phyloP scores from a whole-genome alignment of 2,113 vertebrate genomes.

The Forbesichthys papilliferus region DNA sequence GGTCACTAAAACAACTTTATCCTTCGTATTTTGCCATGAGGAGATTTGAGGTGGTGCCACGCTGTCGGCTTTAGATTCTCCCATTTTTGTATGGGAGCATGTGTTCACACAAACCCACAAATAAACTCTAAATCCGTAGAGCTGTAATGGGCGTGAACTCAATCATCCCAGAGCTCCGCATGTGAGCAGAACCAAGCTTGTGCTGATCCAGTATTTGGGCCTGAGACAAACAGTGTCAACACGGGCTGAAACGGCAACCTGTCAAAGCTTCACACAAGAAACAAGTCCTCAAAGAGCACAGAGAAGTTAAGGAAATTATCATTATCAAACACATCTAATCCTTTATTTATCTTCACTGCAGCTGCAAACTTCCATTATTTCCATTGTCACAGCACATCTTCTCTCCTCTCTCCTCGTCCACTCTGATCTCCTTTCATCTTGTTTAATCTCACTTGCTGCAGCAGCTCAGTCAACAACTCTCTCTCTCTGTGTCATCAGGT shows the following conservation, averaged over 20 bases:
- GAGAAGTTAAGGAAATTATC: neutral
- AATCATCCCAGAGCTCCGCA: conserved; percentile 43
- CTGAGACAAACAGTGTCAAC: neutral
- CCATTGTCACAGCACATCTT: neutral
- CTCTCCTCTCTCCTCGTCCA: conserved; percentile 8
- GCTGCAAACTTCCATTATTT: neutral
- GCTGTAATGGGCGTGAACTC: conserved; percentile 57
- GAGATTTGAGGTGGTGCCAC: conserved; percentile 46
- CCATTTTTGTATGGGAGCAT: conserved; percentile 41
- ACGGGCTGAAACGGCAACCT: conserved; percentile 1
- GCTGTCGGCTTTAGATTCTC: conserved; percentile 48
- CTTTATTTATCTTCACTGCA: neutral
- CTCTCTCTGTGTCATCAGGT: conserved; percentile 50
- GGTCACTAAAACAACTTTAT: conserved; percentile 27
- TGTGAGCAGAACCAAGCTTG: conserved; percentile 26
- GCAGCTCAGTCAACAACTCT: conserved; percentile 32
- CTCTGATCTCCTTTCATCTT: conserved; percentile 7
- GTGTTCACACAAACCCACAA: conserved; percentile 46
- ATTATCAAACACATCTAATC: too few relatives aligned
- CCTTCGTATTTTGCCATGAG: conserved; percentile 39
- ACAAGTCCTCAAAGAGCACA: neutral
- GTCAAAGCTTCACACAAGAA: conserved; percentile 24
- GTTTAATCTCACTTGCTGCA: conserved; percentile 28
- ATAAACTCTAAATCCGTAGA: conserved; percentile 53
- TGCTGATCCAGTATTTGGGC: neutral